Base-by-base conservation (phyloP, 2,888 invertebrate genomes). In the Heliconius sara region DNA sequence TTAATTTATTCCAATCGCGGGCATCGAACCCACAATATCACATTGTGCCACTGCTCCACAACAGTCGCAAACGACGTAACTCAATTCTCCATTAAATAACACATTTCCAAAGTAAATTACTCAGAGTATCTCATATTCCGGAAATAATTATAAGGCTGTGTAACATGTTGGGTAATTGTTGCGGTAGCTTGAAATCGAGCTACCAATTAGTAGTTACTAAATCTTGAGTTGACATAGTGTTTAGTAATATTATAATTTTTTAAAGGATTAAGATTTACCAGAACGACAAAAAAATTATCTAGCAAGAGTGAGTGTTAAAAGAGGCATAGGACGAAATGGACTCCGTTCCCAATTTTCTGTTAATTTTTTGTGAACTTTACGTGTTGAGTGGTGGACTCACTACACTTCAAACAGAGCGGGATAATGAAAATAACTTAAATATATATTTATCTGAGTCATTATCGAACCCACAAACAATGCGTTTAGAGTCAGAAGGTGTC, bases 71-170 rank as follows among this genome's bases (percentile, higher is more conserved):
- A 52, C 22, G 7, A 52, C 22, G 52, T 52, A 7, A 22, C 52
- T 52, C 22, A 52, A 3, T 52, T 52, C 22, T 52, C 22, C 19
- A 52, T 52, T 52, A 52, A 52, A 52, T 52, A 7, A 9, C 22
- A 52, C 7, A 52, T 52, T 68, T 68, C 22, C 9, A 34, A 10
- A 68, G 22, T 39, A 68, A 68, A 68, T 39, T 68, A 68, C 67
- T 10, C 10, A 39, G 6, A 68, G 12, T 52, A 52, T n/a, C 67
- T 68, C 39, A 68, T 39, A 39, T 68, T 68, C 34, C 67, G 22
- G 67, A 68, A 39, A 68, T 68, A 68, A 68, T 68, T 68, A 68
- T 12, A 68, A 68, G 39, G 39, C 67, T 68, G 12, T 39, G 13
- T 39, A 68, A 67, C 5, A 39, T 68, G 67, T n/a, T 67, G 34